These are phyloP conservation scores for Craterocephalus amniculus DNA, from an alignment of 2,797 vertebrate genomes.

Conservation along the genomic window DNA sequence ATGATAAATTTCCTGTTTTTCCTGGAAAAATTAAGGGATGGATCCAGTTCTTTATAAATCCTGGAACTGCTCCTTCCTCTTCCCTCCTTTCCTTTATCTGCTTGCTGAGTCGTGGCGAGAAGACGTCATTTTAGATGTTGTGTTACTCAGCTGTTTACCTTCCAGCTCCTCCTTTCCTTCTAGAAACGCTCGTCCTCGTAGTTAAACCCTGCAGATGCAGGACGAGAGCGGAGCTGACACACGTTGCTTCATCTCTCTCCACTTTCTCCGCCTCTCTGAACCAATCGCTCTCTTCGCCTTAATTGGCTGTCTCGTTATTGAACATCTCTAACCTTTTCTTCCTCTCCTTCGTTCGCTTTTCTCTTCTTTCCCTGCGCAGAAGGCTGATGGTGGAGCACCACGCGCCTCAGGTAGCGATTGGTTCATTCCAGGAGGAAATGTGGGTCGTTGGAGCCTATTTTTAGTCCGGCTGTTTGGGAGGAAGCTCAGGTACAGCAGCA, in stretches of 20 bases:
- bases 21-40: background rate
- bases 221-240: slow-evolving; percentile 41
- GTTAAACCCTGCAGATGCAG: slow-evolving; percentile 33
- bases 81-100: background rate
- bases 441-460: slow-evolving; percentile 68
- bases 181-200: slow-evolving; percentile 26
- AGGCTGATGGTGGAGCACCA: slow-evolving; percentile 53
- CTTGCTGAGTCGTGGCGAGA: background rate
- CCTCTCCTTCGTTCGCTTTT: slow-evolving; percentile 14
- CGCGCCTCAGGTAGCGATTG: slow-evolving; percentile 53
- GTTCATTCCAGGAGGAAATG: slow-evolving; percentile 69
- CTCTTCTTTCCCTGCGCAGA: slow-evolving; percentile 53
- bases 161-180: slow-evolving; percentile 22
- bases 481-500: slow-evolving; percentile 53
- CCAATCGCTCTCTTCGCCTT: slow-evolving; percentile 39
- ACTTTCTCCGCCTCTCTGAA: slow-evolving; percentile 20
- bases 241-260: slow-evolving; percentile 23
- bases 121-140: slow-evolving; percentile 42
- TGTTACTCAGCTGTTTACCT: slow-evolving; percentile 21
- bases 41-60: background rate
- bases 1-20: background rate
- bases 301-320: slow-evolving; percentile 55
- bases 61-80: background rate
- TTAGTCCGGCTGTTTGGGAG: slow-evolving; percentile 35
- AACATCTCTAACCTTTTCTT: slow-evolving; percentile 16